Conservation (phyloP, 1,140 invertebrate genomes). For the Adelges cooleyi region DNA sequence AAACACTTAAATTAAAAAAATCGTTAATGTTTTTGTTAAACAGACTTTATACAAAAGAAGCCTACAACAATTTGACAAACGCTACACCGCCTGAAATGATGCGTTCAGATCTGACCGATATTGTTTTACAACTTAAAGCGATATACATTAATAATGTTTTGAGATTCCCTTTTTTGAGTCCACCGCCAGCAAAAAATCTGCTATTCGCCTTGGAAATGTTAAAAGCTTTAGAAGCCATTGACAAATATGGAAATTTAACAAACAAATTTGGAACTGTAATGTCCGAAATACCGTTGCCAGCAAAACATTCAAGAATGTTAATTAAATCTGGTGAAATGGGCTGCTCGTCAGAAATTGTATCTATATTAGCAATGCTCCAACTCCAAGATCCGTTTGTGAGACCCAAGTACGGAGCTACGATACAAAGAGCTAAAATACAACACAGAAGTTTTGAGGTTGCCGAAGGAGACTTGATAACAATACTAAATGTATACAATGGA, state of each 20-base stretch:
- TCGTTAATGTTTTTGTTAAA: constrained; percentile 28
- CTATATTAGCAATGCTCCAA: constrained; percentile 83
- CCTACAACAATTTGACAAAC: constrained; percentile 56
- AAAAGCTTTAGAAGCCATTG: constrained; percentile 74
- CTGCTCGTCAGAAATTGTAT: constrained; percentile 79
- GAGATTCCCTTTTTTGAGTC: constrained; percentile 70
- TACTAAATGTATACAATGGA: constrained; percentile 79
- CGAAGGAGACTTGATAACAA: constrained; percentile 89
- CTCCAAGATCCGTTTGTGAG: constrained; percentile 78
- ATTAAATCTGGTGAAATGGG: constrained; percentile 72
- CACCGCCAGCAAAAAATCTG: constrained; percentile 83
- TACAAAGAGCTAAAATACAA: constrained; percentile 53
- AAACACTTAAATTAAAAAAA: too few relatives aligned
- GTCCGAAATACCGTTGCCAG: constrained; percentile 84
- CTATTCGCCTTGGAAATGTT: constrained; percentile 74
- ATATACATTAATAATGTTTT: constrained; percentile 85
- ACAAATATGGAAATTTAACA: constrained; percentile 68
- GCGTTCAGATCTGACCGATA: constrained; percentile 69
- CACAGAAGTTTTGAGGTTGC: constrained; percentile 77
- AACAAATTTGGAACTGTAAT: constrained; percentile 68
- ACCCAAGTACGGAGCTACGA: constrained; percentile 50
- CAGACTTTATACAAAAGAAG: constrained; percentile 65
- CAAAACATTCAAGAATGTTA: constrained; percentile 79
- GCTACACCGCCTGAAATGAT: constrained; percentile 86
- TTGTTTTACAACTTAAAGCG: constrained; percentile 86